These are phyloP conservation scores for Maniola jurtina DNA, from an alignment of 1,140 invertebrate species.

Conservation along the genomic window DNA sequence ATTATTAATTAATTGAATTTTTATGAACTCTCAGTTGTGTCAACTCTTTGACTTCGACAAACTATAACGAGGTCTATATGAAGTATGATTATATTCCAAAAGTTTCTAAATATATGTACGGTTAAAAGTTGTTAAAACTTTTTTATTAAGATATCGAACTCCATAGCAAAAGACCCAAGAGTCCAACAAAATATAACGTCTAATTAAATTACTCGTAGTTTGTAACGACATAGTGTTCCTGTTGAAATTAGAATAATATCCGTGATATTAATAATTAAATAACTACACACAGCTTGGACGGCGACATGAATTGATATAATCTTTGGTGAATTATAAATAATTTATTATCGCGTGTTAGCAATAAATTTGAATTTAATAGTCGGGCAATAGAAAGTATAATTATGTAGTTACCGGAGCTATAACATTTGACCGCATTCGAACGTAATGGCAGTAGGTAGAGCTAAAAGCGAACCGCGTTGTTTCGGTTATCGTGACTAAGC, in stretches of 20 bases:
- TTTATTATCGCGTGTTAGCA: conserved; percentile 29
- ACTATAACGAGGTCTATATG: no score
- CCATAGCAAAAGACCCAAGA: not conserved
- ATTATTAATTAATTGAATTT: no score
- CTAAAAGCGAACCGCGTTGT: conserved; percentile 39
- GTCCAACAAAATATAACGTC: not conserved
- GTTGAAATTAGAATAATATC: conserved; percentile 13
- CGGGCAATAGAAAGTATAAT: conserved; percentile 54
- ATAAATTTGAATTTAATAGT: conserved; percentile 42
- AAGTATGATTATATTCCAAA: no score
- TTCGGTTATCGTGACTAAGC: conserved; percentile 43
- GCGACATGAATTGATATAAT: conserved; percentile 26
- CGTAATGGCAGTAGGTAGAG: conserved; percentile 37
- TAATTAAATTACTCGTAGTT: not conserved
- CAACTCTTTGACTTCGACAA: no score
- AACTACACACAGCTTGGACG: conserved; percentile 16
- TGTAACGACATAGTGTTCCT: not conserved
- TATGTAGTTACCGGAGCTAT: conserved; percentile 44
- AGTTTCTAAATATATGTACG: no score
- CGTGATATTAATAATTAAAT: conserved; percentile 18
- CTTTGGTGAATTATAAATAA: conserved; percentile 31
- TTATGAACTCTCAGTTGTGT: no score
- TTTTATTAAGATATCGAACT: no score
- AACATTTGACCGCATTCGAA: conserved; percentile 52
- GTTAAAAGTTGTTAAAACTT: no score